Percentiles rank a stretch among this genome's conserved stretches.
phyloP scores from a whole-genome alignment of 1,140 invertebrate genomes.

The Drosophila biarmipes region DNA sequence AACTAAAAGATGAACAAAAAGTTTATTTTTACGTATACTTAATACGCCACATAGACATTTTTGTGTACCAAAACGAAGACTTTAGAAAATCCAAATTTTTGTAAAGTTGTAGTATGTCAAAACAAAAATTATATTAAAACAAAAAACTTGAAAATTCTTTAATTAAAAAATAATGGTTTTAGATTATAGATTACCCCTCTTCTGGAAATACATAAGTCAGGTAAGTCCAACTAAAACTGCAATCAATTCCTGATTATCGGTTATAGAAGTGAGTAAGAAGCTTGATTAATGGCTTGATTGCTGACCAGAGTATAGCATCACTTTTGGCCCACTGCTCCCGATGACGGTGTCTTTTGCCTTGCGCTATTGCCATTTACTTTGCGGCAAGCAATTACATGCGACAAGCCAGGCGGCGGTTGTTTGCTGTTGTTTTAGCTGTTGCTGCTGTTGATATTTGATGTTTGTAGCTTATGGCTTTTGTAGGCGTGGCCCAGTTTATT shows the following conservation, averaged over 20 bases:
- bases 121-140: too few relatives aligned
- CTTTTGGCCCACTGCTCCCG: conserved; percentile 49
- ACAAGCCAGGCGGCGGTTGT: conserved; percentile 64
- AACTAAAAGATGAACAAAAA: too few relatives aligned
- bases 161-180: background rate
- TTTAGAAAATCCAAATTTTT: background rate
- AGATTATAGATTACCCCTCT: background rate
- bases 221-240: background rate
- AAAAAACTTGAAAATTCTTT: too few relatives aligned
- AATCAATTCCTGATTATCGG: background rate
- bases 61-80: too few relatives aligned
- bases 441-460: conserved; percentile 62
- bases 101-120: too few relatives aligned
- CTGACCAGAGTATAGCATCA: background rate
- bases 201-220: background rate
- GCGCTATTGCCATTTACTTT: conserved; percentile 77
- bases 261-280: background rate
- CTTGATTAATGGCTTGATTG: background rate
- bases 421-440: conserved; percentile 38
- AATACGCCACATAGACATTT: background rate
- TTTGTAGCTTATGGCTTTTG: conserved; percentile 55
- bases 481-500: conserved; percentile 73
- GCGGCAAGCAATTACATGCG: conserved; percentile 76
- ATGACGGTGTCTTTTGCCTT: conserved; percentile 45
- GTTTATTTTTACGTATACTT: background rate